These are phyloP conservation scores for Typhlichthys subterraneus DNA, from an alignment of 2,797 vertebrate species.

Conservation along the genomic window DNA sequence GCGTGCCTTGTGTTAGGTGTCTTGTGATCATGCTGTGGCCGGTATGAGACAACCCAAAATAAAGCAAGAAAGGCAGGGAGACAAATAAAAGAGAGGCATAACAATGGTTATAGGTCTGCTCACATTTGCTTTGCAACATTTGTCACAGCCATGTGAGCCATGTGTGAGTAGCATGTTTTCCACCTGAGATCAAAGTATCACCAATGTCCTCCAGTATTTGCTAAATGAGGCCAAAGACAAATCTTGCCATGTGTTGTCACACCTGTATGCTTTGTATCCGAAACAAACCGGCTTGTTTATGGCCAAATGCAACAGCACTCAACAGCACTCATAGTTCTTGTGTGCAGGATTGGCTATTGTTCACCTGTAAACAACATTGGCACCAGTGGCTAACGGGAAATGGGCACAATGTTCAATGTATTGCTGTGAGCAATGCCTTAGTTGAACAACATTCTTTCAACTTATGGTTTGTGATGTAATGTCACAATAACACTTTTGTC, in stretches of 20 bases:
- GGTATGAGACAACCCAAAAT: constrained; percentile 37
- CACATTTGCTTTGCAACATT: constrained; percentile 48
- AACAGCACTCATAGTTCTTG: constrained; percentile 40
- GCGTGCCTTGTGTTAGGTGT: constrained; percentile 49
- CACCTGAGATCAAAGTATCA: constrained; percentile 66
- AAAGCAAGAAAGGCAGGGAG: constrained; percentile 34
- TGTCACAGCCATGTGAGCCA: constrained; percentile 52
- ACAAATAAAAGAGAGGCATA: constrained; percentile 17
- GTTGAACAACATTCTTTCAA: constrained; percentile 5
- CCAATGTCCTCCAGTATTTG: constrained; percentile 38
- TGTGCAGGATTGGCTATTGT: constrained; percentile 39
- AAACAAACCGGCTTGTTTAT: constrained; percentile 75
- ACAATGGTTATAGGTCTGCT: constrained; percentile 29
- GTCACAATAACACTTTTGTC: background rate
- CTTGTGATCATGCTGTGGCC: constrained; percentile 63
- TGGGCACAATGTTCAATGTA: constrained; percentile 10
- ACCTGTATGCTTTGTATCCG: constrained; percentile 74
- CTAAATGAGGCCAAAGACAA: constrained; percentile 63
- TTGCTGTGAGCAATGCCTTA: background rate
- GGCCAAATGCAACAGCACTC: constrained; percentile 69
- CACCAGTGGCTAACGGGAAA: constrained; percentile 29
- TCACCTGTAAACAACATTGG: constrained; percentile 75
- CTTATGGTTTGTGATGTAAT: constrained; percentile 8
- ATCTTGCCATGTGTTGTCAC: constrained; percentile 63
- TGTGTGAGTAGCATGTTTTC: constrained; percentile 58